These are phyloP conservation scores for Melospiza georgiana DNA, from an alignment of 2,113 vertebrate species.

Conservation along the genomic window DNA sequence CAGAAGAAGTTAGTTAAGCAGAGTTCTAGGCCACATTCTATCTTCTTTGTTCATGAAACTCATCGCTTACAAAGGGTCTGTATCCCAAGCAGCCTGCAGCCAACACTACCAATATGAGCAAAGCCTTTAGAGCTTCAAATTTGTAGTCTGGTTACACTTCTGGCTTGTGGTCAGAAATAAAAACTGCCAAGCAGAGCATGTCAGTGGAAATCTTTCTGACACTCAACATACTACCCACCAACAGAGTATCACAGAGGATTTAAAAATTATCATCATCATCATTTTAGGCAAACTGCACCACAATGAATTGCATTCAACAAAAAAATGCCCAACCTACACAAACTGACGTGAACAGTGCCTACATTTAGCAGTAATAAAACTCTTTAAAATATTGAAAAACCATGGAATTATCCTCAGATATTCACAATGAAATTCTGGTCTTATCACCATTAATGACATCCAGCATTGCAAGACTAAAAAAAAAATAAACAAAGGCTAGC, in stretches of 20 bases:
- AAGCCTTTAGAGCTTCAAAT: not conserved
- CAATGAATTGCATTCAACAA: not conserved
- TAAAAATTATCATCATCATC: not conserved
- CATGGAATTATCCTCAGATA: not conserved
- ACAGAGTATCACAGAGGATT: not conserved
- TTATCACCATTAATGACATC: not conserved
- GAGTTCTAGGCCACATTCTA: not conserved
- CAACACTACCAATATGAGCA: not conserved
- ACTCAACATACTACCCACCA: not conserved
- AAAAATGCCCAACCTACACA: not conserved
- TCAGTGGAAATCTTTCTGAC: not conserved
- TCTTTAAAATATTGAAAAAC: not conserved
- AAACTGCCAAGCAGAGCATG: not conserved
- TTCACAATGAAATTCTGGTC: not conserved
- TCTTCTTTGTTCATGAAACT: not conserved
- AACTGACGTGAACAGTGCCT: not conserved
- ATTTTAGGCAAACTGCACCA: not conserved
- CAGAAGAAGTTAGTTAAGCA: not conserved
- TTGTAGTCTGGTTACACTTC: not conserved
- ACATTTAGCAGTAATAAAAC: not conserved
- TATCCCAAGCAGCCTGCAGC: not conserved
- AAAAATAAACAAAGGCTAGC: not conserved
- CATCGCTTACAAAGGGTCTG: not conserved
- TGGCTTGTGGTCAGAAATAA: not conserved
- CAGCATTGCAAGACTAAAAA: not conserved